Percentiles rank a stretch among this genome's conserved stretches.
These are phyloP conservation scores for Ambastaia sidthimunki DNA, from an alignment of 2,797 vertebrate species.

Conservation along the genomic window DNA sequence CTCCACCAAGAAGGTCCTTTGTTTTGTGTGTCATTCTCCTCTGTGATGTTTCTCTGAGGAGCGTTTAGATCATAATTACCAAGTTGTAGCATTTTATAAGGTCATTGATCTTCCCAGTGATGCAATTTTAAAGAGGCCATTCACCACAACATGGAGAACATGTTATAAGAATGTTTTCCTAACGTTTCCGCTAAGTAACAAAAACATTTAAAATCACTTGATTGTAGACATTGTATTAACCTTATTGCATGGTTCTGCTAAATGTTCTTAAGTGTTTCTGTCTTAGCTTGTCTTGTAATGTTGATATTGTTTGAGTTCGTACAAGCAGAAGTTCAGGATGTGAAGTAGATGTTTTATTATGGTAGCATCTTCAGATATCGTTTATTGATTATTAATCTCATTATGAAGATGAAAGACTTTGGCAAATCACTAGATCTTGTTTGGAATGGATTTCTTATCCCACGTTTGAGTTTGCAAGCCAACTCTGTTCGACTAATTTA, in stretches of 20 bases:
- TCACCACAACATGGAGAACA: constrained; percentile 18
- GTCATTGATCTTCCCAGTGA: constrained; percentile 12
- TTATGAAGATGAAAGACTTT: constrained; percentile 61
- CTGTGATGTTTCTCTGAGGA: background rate
- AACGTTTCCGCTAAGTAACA: too few relatives aligned
- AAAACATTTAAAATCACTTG: too few relatives aligned
- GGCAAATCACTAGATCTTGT: constrained; percentile 65
- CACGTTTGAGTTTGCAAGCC: constrained; percentile 62
- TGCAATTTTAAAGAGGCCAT: constrained; percentile 1
- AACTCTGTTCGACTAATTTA: constrained; percentile 68
- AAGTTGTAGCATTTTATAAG: background rate
- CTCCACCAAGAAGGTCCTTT: background rate
- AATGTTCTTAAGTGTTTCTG: background rate
- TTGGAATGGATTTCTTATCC: constrained; percentile 57
- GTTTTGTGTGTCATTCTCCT: constrained; percentile 4
- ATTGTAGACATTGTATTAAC: too few relatives aligned
- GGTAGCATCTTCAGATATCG: constrained; percentile 38
- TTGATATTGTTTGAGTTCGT: constrained; percentile 39
- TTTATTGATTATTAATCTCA: constrained; percentile 64
- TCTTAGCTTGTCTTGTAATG: background rate
- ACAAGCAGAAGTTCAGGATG: background rate
- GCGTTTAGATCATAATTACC: background rate
- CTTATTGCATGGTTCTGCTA: too few relatives aligned
- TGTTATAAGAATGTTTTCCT: background rate
- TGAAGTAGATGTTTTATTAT: constrained; percentile 7